Conservation (phyloP, 1,140 invertebrate species). For the Drosophila persimilis region DNA sequence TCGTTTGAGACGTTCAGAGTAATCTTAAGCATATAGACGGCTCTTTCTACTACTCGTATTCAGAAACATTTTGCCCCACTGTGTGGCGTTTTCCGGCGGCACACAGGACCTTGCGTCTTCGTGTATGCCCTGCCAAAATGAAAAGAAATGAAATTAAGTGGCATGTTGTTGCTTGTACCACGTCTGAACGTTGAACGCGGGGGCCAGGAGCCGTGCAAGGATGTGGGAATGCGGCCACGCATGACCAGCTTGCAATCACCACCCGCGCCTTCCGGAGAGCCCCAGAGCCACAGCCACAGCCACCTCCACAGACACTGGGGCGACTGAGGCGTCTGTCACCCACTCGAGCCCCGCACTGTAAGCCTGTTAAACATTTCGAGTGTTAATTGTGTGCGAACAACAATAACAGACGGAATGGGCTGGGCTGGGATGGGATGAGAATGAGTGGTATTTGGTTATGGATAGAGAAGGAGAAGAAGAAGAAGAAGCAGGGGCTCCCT, state of each 20-base stretch:
- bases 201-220: not conserved
- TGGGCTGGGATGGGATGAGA: not conserved
- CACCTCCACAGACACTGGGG: not conserved
- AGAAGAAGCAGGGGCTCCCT: too few species aligned
- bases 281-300: not conserved
- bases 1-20: too few species aligned
- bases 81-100: conserved; percentile 11
- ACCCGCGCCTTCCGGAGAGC: not conserved
- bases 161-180: conserved; percentile 54
- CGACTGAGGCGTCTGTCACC: conserved; percentile 7
- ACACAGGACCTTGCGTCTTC: conserved; percentile 2
- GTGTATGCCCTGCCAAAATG: conserved; percentile 36
- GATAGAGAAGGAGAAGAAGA: conserved; percentile 1
- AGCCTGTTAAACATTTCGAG: conserved; percentile 70
- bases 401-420: conserved; percentile 45
- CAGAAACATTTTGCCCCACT: conserved; percentile 20
- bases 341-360: conserved; percentile 52
- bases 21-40: not conserved
- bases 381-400: conserved; percentile 75
- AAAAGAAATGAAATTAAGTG: conserved; percentile 77
- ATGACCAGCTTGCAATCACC: conserved; percentile 48
- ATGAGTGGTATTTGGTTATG: not conserved
- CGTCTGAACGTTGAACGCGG: not conserved
- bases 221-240: conserved; percentile 33
- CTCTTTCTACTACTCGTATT: too few species aligned